phyloP scores from a whole-genome alignment of 2,888 invertebrate genomes.

The Adelognathus sp. region DNA sequence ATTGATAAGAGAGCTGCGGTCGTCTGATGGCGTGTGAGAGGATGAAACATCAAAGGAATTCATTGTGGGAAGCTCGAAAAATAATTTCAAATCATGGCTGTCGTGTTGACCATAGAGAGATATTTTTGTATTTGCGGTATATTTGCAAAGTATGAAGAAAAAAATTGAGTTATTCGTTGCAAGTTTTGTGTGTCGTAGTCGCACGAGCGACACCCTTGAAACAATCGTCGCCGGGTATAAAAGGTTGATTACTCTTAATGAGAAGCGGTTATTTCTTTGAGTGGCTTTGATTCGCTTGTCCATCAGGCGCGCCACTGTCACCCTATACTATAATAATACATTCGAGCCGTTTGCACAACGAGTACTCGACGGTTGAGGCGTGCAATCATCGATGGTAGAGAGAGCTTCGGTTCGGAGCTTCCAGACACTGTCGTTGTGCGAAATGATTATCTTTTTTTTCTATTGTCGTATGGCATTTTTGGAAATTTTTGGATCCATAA shows the following conservation, averaged over 20 bases:
- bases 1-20: slow-evolving; percentile 36
- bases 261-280: slow-evolving; percentile 79
- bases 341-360: slow-evolving; percentile 17
- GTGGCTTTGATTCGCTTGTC: slow-evolving; percentile 77
- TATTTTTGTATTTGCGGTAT: neutral
- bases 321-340: slow-evolving; percentile 49
- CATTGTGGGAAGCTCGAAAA: neutral
- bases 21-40: neutral
- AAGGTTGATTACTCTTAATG: slow-evolving; percentile 79
- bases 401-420: neutral
- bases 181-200: neutral
- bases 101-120: neutral
- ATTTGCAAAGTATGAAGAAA: neutral
- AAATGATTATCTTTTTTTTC: no score
- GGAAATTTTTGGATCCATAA: no score
- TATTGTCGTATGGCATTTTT: no score
- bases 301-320: slow-evolving; percentile 53
- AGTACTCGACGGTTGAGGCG: neutral
- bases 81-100: no score
- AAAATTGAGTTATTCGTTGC: neutral
- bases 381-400: neutral
- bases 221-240: slow-evolving; percentile 69
- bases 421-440: no score
- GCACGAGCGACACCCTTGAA: slow-evolving; percentile 77
- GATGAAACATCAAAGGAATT: slow-evolving; percentile 15